Evolutionary conservation across 1,140 invertebrate genomes (phyloP).

Genomic region (Hycleus cichorii): DNA sequence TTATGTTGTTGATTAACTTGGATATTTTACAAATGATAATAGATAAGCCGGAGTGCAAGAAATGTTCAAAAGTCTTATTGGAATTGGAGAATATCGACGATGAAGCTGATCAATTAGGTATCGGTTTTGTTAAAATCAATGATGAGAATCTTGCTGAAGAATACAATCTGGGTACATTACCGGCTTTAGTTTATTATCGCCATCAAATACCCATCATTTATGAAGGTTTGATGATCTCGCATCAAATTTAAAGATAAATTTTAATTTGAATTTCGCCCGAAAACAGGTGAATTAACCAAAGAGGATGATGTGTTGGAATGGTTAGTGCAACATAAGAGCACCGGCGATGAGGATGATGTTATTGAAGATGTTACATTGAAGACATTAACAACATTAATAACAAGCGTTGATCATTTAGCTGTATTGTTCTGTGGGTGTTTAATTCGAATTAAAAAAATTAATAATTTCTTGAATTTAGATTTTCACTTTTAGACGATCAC

Average conservation of each 20-base stretch:
- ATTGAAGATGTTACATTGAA: conserved; percentile 90
- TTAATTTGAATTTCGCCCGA: too few relatives aligned
- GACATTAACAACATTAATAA: conserved; percentile 79
- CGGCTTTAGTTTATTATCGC: conserved; percentile 86
- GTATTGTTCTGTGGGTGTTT: conserved; percentile 80
- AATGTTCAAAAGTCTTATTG: conserved; percentile 80
- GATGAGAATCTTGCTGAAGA: conserved; percentile 87
- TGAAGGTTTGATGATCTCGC: conserved; percentile 57
- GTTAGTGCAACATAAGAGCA: conserved; percentile 86
- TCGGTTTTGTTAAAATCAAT: conserved; percentile 91
- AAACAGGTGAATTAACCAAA: conserved; percentile 73
- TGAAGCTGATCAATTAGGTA: conserved; percentile 90
- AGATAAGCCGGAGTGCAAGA: conserved; percentile 91
- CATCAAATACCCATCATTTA: conserved; percentile 93
- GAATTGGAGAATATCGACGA: conserved; percentile 93
- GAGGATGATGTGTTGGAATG: conserved; percentile 92
- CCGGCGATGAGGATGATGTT: conserved; percentile 85
- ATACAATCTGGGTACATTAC: conserved; percentile 82
- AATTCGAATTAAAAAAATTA: not conserved
- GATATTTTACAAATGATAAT: conserved; percentile 15
- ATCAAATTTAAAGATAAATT: conserved; percentile 16
- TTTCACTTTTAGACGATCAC: conserved; percentile 61
- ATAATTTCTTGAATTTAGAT: too few relatives aligned
- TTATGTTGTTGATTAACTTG: too few relatives aligned
- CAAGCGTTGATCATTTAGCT: conserved; percentile 83